Conservation (phyloP, 2,113 vertebrate genomes). For the Geothlypis trichas region DNA sequence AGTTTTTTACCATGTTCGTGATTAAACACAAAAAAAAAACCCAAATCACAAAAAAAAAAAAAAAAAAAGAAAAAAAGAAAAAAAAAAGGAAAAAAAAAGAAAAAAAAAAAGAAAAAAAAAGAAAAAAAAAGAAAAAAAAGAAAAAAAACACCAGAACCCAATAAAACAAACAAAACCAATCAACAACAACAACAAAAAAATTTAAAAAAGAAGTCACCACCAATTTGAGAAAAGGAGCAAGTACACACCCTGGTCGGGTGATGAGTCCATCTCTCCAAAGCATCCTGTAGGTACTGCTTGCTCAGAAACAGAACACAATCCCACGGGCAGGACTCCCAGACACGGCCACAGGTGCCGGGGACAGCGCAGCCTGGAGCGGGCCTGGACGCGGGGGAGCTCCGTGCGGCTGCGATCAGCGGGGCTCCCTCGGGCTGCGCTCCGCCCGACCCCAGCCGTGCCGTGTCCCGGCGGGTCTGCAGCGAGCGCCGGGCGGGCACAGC, state of each 20-base stretch:
- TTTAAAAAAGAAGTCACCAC: background rate
- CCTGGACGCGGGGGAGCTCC: background rate
- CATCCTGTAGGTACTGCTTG: accelerated
- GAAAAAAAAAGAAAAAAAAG: too few species aligned
- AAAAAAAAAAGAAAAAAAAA: too few species aligned
- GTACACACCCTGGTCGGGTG: accelerated
- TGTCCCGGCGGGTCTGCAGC: background rate
- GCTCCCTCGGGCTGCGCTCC: accelerated
- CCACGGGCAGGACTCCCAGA: accelerated
- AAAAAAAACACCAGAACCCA: too few species aligned
- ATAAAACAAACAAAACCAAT: background rate
- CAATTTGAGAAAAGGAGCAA: background rate
- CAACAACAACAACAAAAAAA: accelerated
- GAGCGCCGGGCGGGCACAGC: background rate
- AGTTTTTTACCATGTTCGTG: accelerated
- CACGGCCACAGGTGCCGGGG: too few species aligned
- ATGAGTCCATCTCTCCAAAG: background rate
- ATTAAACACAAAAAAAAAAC: background rate
- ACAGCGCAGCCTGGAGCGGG: accelerated
- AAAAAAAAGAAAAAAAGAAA: too few species aligned
- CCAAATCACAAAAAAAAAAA: background rate
- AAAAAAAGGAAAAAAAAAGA: too few species aligned
- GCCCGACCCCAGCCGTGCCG: accelerated
- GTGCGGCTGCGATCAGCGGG: accelerated
- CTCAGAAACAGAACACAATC: accelerated